Evolutionary conservation across 2,113 vertebrate species (phyloP).

Genomic region (Oreotragus oreotragus): DNA sequence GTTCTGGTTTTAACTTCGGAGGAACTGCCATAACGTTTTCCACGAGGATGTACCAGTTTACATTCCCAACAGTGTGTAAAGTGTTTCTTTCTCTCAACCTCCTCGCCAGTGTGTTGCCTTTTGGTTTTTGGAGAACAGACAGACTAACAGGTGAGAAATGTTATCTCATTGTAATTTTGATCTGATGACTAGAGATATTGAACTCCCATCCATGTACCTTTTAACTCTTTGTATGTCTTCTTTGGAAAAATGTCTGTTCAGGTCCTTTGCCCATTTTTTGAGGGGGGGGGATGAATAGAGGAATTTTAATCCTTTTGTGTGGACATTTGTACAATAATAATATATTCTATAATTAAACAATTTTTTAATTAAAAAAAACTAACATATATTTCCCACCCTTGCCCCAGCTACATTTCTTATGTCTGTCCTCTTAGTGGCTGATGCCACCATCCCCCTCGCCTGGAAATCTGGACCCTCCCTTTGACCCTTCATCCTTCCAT

Average conservation of each 20-base stretch:
- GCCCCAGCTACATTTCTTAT: background rate
- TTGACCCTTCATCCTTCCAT: background rate
- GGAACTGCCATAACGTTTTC: background rate
- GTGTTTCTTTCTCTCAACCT: background rate
- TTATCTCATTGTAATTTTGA: background rate
- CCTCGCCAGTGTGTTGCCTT: background rate
- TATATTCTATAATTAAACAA: background rate
- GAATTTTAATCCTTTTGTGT: background rate
- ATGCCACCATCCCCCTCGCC: background rate
- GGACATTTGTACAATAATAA: background rate
- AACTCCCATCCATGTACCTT: background rate
- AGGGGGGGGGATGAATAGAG: rapidly evolving
- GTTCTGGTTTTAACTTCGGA: background rate
- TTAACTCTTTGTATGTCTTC: background rate
- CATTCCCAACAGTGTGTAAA: background rate
- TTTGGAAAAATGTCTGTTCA: background rate
- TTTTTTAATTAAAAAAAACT: background rate
- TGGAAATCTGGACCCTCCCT: background rate
- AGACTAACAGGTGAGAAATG: background rate
- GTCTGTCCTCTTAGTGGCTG: background rate
- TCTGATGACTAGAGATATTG: background rate
- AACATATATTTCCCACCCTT: background rate
- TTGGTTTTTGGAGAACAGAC: background rate
- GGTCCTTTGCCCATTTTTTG: background rate
- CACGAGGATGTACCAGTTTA: background rate